Conservation (phyloP, 1,140 invertebrate genomes). For the Acyrthosiphon pisum region DNA sequence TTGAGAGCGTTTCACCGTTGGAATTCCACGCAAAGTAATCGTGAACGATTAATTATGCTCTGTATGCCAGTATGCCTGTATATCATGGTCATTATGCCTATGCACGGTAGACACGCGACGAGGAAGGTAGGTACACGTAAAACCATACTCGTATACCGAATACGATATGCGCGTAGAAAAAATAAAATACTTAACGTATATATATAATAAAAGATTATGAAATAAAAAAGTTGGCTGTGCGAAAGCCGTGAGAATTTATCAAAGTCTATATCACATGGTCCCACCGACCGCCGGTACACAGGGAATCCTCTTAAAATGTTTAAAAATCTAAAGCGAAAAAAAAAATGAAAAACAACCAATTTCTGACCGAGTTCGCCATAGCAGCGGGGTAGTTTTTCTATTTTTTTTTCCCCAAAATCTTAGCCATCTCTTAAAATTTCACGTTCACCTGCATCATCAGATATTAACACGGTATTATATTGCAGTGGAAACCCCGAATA, state of each 20-base stretch:
- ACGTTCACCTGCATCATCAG: neutral
- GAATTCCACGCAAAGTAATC: neutral
- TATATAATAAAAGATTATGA: neutral
- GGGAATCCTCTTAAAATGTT: slow-evolving; percentile 41
- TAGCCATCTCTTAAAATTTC: neutral
- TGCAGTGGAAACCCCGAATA: no score
- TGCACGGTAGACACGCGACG: neutral
- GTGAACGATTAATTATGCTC: neutral
- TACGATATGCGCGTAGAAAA: neutral
- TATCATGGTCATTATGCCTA: neutral
- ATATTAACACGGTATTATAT: neutral
- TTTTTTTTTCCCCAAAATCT: neutral
- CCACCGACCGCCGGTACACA: neutral
- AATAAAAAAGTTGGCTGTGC: slow-evolving; percentile 14
- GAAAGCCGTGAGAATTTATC: slow-evolving; percentile 36
- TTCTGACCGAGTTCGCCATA: neutral
- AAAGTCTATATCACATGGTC: slow-evolving; percentile 16
- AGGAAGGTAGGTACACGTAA: neutral
- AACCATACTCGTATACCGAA: neutral
- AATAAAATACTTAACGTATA: neutral
- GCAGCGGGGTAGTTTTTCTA: neutral
- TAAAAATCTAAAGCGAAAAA: neutral
- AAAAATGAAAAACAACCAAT: neutral
- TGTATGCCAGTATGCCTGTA: no score
- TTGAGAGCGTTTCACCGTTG: neutral